Evolutionary conservation across 2,888 invertebrate genomes (phyloP).

Genomic region (Rhodophaea formosa): DNA sequence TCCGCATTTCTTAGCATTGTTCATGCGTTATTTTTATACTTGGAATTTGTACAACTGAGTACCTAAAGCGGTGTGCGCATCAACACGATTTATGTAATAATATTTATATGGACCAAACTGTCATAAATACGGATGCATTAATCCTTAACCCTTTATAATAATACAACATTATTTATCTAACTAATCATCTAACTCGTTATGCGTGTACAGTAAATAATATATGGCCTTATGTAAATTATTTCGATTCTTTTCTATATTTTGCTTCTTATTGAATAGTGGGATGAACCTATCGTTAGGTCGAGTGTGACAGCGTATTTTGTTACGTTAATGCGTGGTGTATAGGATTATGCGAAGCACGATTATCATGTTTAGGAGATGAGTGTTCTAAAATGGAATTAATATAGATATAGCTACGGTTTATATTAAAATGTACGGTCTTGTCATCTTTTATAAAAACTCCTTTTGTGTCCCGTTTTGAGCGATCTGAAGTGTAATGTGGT

Average conservation of each 20-base stretch:
- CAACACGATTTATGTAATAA: constrained; percentile 73
- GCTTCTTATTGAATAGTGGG: constrained; percentile 61
- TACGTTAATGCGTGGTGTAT: constrained; percentile 61
- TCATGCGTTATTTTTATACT: neutral
- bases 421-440: constrained; percentile 50
- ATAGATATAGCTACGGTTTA: constrained; percentile 59
- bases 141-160: constrained; percentile 75
- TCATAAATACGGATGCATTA: constrained; percentile 77
- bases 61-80: constrained; percentile 56
- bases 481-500: constrained; percentile 58
- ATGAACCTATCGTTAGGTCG: constrained; percentile 22
- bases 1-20: neutral
- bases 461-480: constrained; percentile 60
- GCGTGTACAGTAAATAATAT: constrained; percentile 77
- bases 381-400: constrained; percentile 66
- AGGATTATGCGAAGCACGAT: constrained; percentile 54
- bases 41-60: constrained; percentile 42
- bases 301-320: constrained; percentile 41
- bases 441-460: constrained; percentile 53
- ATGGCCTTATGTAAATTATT: constrained; percentile 81
- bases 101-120: constrained; percentile 80
- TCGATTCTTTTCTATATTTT: constrained; percentile 63
- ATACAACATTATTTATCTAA: constrained; percentile 74
- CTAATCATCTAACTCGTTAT: constrained; percentile 78
- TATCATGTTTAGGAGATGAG: constrained; percentile 66